phyloP scores from a whole-genome alignment of 2,888 invertebrate genomes.

The Fragum fragum region DNA sequence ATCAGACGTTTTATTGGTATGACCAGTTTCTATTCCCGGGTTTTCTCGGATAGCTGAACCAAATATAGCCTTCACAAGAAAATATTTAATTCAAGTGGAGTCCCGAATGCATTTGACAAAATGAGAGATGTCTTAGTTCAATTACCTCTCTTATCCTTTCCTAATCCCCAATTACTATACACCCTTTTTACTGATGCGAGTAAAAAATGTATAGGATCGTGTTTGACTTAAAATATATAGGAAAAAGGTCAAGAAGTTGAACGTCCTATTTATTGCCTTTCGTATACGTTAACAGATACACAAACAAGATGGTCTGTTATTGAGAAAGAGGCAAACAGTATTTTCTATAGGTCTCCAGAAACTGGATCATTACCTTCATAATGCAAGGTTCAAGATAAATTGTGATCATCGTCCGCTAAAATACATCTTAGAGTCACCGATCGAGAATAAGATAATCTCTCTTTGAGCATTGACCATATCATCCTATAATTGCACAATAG shows the following conservation, averaged over 20 bases:
- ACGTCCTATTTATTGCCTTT: slow-evolving; percentile 37
- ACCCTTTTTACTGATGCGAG: slow-evolving; percentile 34
- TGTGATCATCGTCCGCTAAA: slow-evolving; percentile 52
- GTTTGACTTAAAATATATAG: slow-evolving; percentile 11
- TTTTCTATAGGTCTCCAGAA: slow-evolving; percentile 38
- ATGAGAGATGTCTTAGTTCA: slow-evolving; percentile 21
- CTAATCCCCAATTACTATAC: slow-evolving; percentile 15
- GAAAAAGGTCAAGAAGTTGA: slow-evolving; percentile 9
- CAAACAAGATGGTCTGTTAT: slow-evolving; percentile 40
- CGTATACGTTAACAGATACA: slow-evolving; percentile 38
- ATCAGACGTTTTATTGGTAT: slow-evolving; percentile 38
- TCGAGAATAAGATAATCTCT: slow-evolving; percentile 50
- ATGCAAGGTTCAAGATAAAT: slow-evolving; percentile 34
- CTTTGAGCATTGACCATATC: slow-evolving; percentile 53
- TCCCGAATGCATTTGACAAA: slow-evolving; percentile 23
- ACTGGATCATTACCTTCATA: slow-evolving; percentile 45
- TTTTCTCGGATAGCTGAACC: slow-evolving; percentile 48
- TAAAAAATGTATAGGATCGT: slow-evolving; percentile 27
- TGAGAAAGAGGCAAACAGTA: slow-evolving; percentile 25
- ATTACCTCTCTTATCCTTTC: slow-evolving; percentile 21
- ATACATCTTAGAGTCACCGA: slow-evolving; percentile 50
- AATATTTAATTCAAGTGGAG: slow-evolving; percentile 37
- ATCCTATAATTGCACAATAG: too few species aligned
- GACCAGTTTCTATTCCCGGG: slow-evolving; percentile 41
- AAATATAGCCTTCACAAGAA: slow-evolving; percentile 33